phyloP scores from a whole-genome alignment of 2,113 vertebrate species.

The Scomber scombrus region DNA sequence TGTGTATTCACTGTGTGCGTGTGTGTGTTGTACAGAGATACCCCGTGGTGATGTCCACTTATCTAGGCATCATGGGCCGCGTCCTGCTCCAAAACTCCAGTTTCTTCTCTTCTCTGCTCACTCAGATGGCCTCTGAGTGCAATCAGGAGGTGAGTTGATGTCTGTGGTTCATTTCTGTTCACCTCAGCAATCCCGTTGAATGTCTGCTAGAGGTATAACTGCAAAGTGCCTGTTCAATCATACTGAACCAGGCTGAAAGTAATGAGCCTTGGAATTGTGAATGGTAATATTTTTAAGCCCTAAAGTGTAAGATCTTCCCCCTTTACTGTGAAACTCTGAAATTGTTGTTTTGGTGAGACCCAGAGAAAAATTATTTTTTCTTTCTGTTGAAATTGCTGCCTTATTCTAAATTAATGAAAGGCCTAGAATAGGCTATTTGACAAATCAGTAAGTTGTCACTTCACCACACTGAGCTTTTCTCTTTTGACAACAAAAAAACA shows the following conservation, averaged over 20 bases:
- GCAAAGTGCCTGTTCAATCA: constrained; percentile 60
- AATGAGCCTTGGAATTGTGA: constrained; percentile 68
- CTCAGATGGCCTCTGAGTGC: constrained; percentile 91
- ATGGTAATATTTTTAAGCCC: constrained; percentile 30
- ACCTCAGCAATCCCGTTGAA: constrained; percentile 46
- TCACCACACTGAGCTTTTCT: not conserved
- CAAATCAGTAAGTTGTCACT: not conserved
- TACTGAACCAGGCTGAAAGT: constrained; percentile 48
- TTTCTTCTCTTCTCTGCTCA: constrained; percentile 94
- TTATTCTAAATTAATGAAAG: constrained; percentile 33
- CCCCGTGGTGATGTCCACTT: constrained; percentile 97
- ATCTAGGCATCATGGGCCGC: constrained; percentile 94
- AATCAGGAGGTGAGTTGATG: constrained; percentile 90
- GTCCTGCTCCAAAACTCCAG: constrained; percentile 93
- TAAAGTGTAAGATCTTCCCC: constrained; percentile 6
- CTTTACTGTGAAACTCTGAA: constrained; percentile 13
- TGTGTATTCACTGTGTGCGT: constrained; percentile 23
- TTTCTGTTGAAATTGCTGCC: constrained; percentile 15
- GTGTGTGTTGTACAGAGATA: constrained; percentile 87
- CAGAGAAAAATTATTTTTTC: constrained; percentile 24
- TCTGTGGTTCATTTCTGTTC: constrained; percentile 59
- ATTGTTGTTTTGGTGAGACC: constrained; percentile 2
- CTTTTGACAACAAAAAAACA: constrained; percentile 13
- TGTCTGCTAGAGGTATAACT: constrained; percentile 25
- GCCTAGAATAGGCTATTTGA: not conserved